Base-by-base conservation (phyloP, 1,140 invertebrate species). In the Leptinotarsa lineolata region DNA sequence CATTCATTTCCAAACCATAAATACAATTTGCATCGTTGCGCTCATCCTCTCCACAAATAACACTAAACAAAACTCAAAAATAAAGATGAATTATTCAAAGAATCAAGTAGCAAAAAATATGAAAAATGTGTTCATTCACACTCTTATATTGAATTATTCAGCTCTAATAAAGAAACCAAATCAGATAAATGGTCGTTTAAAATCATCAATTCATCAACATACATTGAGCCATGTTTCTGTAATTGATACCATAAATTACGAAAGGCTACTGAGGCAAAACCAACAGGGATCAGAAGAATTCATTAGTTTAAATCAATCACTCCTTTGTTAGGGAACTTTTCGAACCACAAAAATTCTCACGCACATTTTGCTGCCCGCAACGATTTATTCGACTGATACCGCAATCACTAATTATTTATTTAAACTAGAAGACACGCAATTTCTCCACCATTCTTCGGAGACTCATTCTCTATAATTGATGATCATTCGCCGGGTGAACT, bases 321-420 rank as follows among this genome's bases (percentile, higher is more conserved):
- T 18, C 48, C 48, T 54, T 18, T 18, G 48, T 54, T 54, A 54
- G 12, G 48, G n/a, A 54, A 54, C 48, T 54, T 54, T 54, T 18
- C 48, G 15, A 54, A 8, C 48, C 48, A 15, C 48, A 54, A 54
- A 54, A 54, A 54, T 54, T 54, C 48, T 54, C 48, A 54, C 48
- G 48, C 48, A 54, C 48, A 54, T 54, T 54, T 54, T 54, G 48
- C 48, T 54, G n/a, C 48, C 48, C 15, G 1, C 48, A 54, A 54
- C 15, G 48, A 54, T 54, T 54, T 18, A 54, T 54, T 54, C 48
- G 48, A 54, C 48, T 18, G 48, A 54, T 54, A 54, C 48, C 48
- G 48, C 48, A 54, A 54, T 54, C 48, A 54, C 15, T 54, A 54
- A 54, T 54, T 54, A 54, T 54, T 54, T 54, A 54, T 54, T 54